Base-by-base conservation (phyloP, 2,113 vertebrate genomes). In the Megaptera novaeangliae region DNA sequence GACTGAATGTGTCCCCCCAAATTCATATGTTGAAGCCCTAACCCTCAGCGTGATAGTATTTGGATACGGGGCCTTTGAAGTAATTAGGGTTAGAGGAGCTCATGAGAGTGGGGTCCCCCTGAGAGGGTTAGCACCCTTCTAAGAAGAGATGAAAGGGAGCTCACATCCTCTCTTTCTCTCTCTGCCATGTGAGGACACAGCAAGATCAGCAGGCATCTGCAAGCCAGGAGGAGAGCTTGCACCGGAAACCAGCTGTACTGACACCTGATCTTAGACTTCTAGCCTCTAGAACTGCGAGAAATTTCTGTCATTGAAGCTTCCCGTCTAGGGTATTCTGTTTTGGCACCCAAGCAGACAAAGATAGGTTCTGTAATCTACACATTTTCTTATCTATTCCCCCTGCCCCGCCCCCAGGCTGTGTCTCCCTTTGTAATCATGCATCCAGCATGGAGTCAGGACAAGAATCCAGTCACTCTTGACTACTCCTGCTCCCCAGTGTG, bases 381-480 rank as follows among this genome's bases (percentile, higher is more conserved):
- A 20, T 31, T 23, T n/a, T n/a, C 57, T 92, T 21, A 52, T 5
- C 20, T 15, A 18, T 14, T 41, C 41, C 25, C 29, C 34, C 0
- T 0, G 17, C 9, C 1, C 9, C 18, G 1, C 8, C 44, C 44
- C 52, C 3, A 25, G 21, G 64, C 15, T 0, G 11, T 15, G 29
- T 12, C 71, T 29, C 11, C 10, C 71, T 59, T 64, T 29, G 20
- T 23, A 69, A 25, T 21, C 34, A 21, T 46, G 34, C 15, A 36
- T 21, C 49, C 34, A 36, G 52, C 17, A 44, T 0, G 9, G 31
- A 90, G 55, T 66, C 61, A 61, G 63, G 21, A 85, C 57, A 55
- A 57, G 57, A 46, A 29, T 63, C 74, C 31, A 57, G 8, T 49
- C 75, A 18, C 52, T 57, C 29, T 0, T 9, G 41, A 75, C 4